Percentiles rank a stretch among this genome's conserved stretches.
These are phyloP conservation scores for Ceratitis capitata DNA, from an alignment of 1,140 invertebrate species.

Conservation along the genomic window DNA sequence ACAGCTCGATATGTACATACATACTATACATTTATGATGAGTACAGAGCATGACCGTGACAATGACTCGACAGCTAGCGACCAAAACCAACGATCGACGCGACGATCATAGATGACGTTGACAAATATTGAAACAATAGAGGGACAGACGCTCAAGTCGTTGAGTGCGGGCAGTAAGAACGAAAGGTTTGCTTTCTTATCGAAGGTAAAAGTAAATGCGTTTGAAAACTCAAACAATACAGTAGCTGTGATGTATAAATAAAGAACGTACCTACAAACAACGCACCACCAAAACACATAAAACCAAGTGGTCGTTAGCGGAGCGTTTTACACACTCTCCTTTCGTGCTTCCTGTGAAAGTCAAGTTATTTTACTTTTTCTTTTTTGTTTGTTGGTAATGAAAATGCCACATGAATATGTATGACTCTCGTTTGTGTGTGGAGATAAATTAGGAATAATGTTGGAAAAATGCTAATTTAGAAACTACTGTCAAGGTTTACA, in stretches of 20 bases:
- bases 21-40: neutral
- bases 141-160: neutral
- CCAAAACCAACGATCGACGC: neutral
- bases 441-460: slow-evolving; percentile 16
- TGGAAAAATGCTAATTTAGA: slow-evolving; percentile 33
- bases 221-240: neutral
- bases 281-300: neutral
- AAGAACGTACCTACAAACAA: neutral
- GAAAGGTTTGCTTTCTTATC: neutral
- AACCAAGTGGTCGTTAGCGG: neutral
- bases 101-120: neutral
- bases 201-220: neutral
- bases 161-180: neutral
- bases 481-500: slow-evolving; percentile 36
- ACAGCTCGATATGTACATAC: neutral
- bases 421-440: neutral
- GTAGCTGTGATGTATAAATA: slow-evolving; percentile 7
- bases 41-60: slow-evolving; percentile 13
- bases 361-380: neutral
- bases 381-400: neutral
- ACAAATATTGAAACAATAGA: neutral
- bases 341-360: slow-evolving; percentile 27
- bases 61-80: neutral
- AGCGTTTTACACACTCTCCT: neutral
- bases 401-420: neutral